A percentile compares a stretch with the other conserved stretches of the same genome.
Conservation (phyloP, 2,113 vertebrate species). For the Poeciliopsis occidentalis region DNA sequence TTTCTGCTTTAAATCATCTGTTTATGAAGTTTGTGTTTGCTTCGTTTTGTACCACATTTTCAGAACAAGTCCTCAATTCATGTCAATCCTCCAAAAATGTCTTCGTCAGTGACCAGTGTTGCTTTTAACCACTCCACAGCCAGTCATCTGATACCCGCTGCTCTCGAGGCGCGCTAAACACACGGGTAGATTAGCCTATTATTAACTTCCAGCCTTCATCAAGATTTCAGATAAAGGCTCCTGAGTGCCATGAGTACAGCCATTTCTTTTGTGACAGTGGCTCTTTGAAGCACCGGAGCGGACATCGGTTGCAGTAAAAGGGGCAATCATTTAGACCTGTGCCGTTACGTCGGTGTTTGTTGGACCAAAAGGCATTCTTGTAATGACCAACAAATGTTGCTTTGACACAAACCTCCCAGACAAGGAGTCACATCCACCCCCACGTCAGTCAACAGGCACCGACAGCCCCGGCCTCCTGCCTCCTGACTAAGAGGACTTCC, state of each 20-base stretch:
- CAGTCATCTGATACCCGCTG: neutral
- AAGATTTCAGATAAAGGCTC: conserved; percentile 55
- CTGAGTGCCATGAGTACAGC: conserved; percentile 43
- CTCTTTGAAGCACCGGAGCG: conserved; percentile 66
- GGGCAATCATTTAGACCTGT: conserved; percentile 39
- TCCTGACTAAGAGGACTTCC: neutral
- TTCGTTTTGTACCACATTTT: neutral
- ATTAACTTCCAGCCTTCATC: conserved; percentile 37
- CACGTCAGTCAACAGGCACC: no score
- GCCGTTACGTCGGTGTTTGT: neutral
- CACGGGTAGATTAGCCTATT: conserved; percentile 12
- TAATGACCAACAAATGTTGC: conserved; percentile 9
- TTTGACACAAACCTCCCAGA: neutral
- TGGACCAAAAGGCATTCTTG: neutral
- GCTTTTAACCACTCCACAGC: neutral
- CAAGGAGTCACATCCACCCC: neutral
- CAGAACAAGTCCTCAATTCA: neutral
- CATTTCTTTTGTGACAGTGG: conserved; percentile 52
- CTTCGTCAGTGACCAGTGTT: neutral
- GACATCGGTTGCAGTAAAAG: conserved; percentile 57
- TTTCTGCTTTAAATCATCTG: neutral
- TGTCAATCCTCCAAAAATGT: neutral
- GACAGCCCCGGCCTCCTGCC: neutral
- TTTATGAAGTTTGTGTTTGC: neutral
- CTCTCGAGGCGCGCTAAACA: conserved; percentile 5